phyloP scores from a whole-genome alignment of 2,888 invertebrate genomes.

The Elysia crispata region DNA sequence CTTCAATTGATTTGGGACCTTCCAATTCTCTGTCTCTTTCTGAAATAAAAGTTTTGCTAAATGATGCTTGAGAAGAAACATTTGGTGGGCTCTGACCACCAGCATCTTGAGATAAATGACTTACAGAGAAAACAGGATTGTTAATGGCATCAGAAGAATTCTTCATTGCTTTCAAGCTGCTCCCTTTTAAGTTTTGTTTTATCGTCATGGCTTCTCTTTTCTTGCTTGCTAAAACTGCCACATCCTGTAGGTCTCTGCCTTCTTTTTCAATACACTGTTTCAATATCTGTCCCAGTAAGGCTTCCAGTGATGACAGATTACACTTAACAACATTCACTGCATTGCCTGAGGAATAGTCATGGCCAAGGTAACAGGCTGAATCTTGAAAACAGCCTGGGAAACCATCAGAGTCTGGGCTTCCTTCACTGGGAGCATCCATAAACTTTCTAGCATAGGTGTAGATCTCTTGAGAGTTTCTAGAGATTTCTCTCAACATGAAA shows the following conservation, averaged over 20 bases:
- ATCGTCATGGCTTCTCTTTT: slow-evolving; percentile 40
- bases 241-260: slow-evolving; percentile 60
- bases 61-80: not conserved
- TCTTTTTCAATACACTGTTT: slow-evolving; percentile 53
- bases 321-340: slow-evolving; percentile 65
- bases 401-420: slow-evolving; percentile 2
- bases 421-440: slow-evolving; percentile 52
- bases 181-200: not conserved
- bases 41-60: not conserved
- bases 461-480: slow-evolving; percentile 67
- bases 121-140: no score
- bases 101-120: no score
- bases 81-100: not conserved
- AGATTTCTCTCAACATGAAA: slow-evolving; percentile 69
- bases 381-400: slow-evolving; percentile 31
- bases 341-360: slow-evolving; percentile 61
- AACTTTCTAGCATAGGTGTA: slow-evolving; percentile 67
- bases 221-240: slow-evolving; percentile 66
- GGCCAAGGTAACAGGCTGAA: slow-evolving; percentile 59
- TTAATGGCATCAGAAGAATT: no score
- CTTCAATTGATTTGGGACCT: not conserved
- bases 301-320: slow-evolving; percentile 57
- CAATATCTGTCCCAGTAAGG: slow-evolving; percentile 57
- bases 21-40: not conserved
- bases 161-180: not conserved